phyloP scores from a whole-genome alignment of 1,140 invertebrate species.

The Fragariocoptes setiger region DNA sequence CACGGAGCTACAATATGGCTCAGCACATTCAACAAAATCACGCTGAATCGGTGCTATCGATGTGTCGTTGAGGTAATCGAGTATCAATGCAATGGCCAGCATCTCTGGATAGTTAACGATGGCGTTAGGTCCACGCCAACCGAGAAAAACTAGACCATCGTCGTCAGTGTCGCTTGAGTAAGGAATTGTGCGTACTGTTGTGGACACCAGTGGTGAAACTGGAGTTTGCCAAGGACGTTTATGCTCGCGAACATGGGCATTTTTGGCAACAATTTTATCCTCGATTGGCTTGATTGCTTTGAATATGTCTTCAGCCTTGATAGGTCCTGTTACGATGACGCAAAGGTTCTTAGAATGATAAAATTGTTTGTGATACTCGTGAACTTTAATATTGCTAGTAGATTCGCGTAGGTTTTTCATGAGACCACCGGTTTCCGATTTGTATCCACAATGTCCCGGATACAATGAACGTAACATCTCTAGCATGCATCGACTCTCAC shows the following conservation, averaged over 20 bases:
- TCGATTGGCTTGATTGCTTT: conserved; percentile 34
- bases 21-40: conserved; percentile 46
- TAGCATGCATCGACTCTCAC: conserved; percentile 27
- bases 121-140: conserved; percentile 41
- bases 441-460: conserved; percentile 44
- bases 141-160: conserved; percentile 41
- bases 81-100: conserved; percentile 29
- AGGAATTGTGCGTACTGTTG: conserved; percentile 20
- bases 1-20: conserved; percentile 45
- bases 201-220: conserved; percentile 27
- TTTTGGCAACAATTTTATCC: conserved; percentile 37
- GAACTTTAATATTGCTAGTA: conserved; percentile 44
- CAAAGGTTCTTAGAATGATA: conserved; percentile 66
- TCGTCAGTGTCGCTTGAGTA: conserved; percentile 59
- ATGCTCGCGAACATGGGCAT: conserved; percentile 23
- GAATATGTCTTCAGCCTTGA: conserved; percentile 40
- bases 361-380: conserved; percentile 44
- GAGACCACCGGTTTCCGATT: conserved; percentile 45
- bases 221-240: conserved; percentile 36
- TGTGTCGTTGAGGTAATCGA: conserved; percentile 52
- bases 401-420: conserved; percentile 47
- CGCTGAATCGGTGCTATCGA: conserved; percentile 46
- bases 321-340: conserved; percentile 45
- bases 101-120: conserved; percentile 19
- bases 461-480: conserved; percentile 34